These are phyloP conservation scores for Chelonia mydas DNA, from an alignment of 2,797 vertebrate species.

Conservation along the genomic window DNA sequence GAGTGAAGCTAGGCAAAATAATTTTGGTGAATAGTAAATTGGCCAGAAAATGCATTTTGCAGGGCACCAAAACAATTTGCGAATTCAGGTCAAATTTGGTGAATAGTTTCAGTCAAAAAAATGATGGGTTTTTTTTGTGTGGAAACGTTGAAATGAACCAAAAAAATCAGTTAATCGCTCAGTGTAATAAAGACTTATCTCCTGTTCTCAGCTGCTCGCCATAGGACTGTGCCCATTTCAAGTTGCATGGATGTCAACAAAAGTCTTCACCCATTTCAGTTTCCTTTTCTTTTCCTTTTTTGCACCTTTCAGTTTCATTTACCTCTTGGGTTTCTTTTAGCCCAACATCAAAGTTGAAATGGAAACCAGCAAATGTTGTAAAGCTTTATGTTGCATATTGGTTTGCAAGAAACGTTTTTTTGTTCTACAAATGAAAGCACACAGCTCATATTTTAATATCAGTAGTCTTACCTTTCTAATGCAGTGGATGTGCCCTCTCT, in stretches of 20 bases:
- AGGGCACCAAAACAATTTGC: neutral
- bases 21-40: neutral
- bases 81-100: neutral
- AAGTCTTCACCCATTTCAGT: neutral
- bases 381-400: neutral
- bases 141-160: neutral
- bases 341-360: neutral
- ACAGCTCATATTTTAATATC: too few species aligned
- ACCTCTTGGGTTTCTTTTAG: rapidly evolving
- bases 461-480: too few species aligned
- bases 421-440: too few species aligned
- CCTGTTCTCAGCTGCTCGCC: neutral
- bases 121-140: neutral
- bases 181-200: neutral
- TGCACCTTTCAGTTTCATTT: neutral
- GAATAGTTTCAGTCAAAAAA: neutral
- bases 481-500: too few species aligned
- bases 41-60: neutral
- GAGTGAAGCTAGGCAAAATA: neutral
- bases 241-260: too few species aligned
- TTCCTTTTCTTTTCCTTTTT: rapidly evolving
- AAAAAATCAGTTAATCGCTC: neutral
- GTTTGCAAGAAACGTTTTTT: neutral
- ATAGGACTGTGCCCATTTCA: neutral
- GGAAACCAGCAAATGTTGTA: neutral